phyloP scores from a whole-genome alignment of 1,140 invertebrate genomes.

The Plodia interpunctella region DNA sequence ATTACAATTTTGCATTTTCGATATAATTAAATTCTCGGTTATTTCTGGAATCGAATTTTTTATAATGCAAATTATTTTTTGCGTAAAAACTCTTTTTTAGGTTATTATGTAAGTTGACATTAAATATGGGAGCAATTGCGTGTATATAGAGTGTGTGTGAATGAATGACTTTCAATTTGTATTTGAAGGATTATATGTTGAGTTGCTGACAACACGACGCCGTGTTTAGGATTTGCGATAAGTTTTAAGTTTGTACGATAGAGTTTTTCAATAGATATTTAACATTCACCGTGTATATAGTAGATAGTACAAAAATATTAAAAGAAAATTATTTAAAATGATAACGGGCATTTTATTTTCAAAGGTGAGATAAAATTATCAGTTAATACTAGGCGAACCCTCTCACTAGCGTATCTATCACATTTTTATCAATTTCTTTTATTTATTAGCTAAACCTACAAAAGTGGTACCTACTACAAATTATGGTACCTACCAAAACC shows the following conservation, averaged over 20 bases:
- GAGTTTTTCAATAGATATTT: constrained; percentile 66
- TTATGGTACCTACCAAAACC: too few species aligned
- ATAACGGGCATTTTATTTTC: constrained; percentile 27
- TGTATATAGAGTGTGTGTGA: constrained; percentile 6
- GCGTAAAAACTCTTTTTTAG: too few species aligned
- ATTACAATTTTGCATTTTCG: not conserved
- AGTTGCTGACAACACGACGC: not conserved
- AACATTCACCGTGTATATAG: constrained; percentile 68
- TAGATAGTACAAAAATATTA: constrained; percentile 75
- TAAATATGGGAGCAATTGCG: not conserved
- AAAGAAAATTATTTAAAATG: constrained; percentile 55
- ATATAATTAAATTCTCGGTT: not conserved
- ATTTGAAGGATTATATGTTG: constrained; percentile 2
- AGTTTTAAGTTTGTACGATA: constrained; percentile 54
- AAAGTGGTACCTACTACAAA: too few species aligned
- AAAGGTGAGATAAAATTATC: not conserved
- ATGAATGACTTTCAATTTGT: constrained; percentile 18
- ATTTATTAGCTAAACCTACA: too few species aligned
- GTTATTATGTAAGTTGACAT: not conserved
- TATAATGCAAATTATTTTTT: not conserved
- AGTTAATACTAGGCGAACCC: too few species aligned
- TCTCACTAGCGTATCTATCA: too few species aligned
- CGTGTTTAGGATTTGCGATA: constrained; percentile 35
- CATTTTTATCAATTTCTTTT: too few species aligned
- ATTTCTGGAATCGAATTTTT: not conserved